Conservation (phyloP, 1,140 invertebrate genomes). For the Centruroides sculpturatus region DNA sequence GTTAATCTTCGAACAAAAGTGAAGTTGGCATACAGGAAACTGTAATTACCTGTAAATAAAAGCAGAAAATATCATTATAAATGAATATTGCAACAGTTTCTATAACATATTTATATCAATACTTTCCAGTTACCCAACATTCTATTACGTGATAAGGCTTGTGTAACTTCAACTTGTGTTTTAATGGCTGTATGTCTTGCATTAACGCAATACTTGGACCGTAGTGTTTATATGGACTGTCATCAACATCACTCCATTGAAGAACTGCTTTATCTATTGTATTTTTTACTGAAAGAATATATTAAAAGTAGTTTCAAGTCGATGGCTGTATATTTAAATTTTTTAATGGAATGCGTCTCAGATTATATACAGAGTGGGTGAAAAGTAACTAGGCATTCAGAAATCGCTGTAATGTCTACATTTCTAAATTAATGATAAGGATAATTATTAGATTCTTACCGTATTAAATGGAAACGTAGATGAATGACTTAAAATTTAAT, state of each 20-base stretch:
- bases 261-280: background rate
- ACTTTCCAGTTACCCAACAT: slow-evolving; percentile 7
- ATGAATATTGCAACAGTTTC: background rate
- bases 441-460: too few species aligned
- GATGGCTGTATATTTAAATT: too few species aligned
- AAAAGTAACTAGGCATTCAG: too few species aligned
- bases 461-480: too few species aligned
- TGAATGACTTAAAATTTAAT: too few species aligned
- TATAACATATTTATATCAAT: background rate
- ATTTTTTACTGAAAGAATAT: slow-evolving; percentile 7
- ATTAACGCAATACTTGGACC: background rate
- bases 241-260: background rate
- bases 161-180: slow-evolving; percentile 1
- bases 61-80: background rate
- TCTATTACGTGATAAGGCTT: background rate
- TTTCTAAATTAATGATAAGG: too few species aligned
- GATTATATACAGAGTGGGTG: too few species aligned
- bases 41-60: slow-evolving; percentile 2
- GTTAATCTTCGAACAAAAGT: slow-evolving; percentile 3
- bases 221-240: background rate
- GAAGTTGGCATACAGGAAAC: slow-evolving; percentile 2
- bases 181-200: slow-evolving; percentile 5
- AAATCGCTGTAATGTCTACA: too few species aligned
- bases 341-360: too few species aligned
- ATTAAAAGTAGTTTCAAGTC: background rate